Base-by-base conservation (phyloP, 2,888 invertebrate species). In the Apamea sordens region DNA sequence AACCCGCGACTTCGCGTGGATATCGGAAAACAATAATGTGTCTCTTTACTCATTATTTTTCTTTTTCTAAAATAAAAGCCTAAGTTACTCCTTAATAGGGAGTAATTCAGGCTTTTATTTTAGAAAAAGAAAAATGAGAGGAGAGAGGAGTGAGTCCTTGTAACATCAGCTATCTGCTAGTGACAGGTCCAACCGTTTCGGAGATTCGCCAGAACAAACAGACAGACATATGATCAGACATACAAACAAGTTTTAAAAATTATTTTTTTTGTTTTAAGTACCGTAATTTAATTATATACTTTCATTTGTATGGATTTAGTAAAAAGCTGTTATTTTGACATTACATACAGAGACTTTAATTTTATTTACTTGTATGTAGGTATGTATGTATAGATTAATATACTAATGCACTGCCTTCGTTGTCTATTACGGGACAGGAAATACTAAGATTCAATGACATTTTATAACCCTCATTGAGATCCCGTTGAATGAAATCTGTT, bases 391-490 rank as follows among this genome's bases (percentile, higher is more conserved):
- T 56, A n/a, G 11, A 59, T 59, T 1, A 76, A 70, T 75, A 44
- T 21, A 44, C 21, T 15, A 69, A 53, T 69, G 41, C 69, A 50
- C 28, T 70, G 50, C 24, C 59, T 18, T 53, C 50, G 24, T 53
- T 76, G 65, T 69, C 56, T 68, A 56, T 68, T 36, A 63, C 36
- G 28, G 24, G 32, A 72, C 59, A 75, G 84, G 72, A 80, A 53
- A 80, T 72, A 65, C 50, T 36, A 79, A 72, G 71, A 84, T 74
- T 84, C 80, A 76, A 76, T 84, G 61, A 67, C 71, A 80, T 76
- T 83, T 73, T 68, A 73, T 65, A 63, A 79, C 71, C 11, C 18
- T 32, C 44, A 32, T 69, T 61, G 61, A 65, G 28, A 32, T 73
- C 84, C 76, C 70, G 69, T 84, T 80, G 61, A 73, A 59, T 70